phyloP scores from a whole-genome alignment of 2,888 invertebrate genomes.

The Priocnemis perturbator region DNA sequence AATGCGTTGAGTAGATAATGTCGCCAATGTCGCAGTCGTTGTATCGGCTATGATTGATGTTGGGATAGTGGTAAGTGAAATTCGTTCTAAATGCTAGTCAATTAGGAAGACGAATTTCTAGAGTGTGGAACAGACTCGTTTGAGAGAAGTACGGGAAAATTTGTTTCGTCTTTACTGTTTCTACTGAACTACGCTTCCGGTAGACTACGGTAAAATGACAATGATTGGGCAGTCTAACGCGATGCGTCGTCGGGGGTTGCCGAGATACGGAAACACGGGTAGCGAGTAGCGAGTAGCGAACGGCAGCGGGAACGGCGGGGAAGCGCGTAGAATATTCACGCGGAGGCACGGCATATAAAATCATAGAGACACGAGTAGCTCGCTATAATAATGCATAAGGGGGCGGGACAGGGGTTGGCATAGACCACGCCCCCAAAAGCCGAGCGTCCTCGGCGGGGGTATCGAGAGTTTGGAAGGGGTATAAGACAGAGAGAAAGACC shows the following conservation, averaged over 20 bases:
- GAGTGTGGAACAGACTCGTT: no score
- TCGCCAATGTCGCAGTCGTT: no score
- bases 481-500: conserved; percentile 54
- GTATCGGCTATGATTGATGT: no score
- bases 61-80: no score
- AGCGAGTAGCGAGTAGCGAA: background rate
- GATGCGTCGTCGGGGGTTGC: background rate
- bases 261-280: background rate
- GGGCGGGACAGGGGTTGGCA: conserved; percentile 64
- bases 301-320: conserved; percentile 41
- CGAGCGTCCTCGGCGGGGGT: conserved; percentile 50
- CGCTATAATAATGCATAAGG: conserved; percentile 75
- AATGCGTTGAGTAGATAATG: no score
- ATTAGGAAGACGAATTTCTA: no score
- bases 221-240: no score
- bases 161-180: no score
- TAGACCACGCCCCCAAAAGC: conserved; percentile 65
- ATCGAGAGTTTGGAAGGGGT: conserved; percentile 49
- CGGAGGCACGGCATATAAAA: conserved; percentile 69
- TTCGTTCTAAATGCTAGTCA: no score
- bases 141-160: no score
- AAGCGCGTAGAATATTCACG: conserved; percentile 56
- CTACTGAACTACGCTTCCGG: no score
- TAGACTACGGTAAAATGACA: no score
- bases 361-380: conserved; percentile 70